Percentiles rank a stretch among this genome's conserved stretches.
Conservation (phyloP, 2,113 vertebrate genomes). For the Cheilinus undulatus region DNA sequence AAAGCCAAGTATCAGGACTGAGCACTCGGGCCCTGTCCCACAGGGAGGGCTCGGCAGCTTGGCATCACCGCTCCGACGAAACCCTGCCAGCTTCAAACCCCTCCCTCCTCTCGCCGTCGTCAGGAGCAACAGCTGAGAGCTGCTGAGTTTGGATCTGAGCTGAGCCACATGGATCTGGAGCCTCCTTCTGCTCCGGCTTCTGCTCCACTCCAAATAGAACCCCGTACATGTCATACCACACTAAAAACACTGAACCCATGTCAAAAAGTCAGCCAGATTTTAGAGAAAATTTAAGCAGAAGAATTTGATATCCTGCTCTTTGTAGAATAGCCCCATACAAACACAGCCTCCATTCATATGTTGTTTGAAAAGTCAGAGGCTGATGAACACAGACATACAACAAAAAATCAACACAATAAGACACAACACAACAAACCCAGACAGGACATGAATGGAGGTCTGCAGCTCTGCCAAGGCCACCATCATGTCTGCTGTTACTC, state of each 20-base stretch:
- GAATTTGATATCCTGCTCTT: no score
- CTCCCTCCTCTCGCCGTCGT: conserved; percentile 56
- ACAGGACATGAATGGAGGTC: conserved; percentile 40
- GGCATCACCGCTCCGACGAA: conserved; percentile 25
- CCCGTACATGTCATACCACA: background rate
- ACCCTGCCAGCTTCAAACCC: conserved; percentile 54
- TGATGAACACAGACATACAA: background rate
- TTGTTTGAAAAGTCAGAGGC: background rate
- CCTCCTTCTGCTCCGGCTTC: conserved; percentile 44
- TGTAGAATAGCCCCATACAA: background rate
- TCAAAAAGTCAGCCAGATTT: no score
- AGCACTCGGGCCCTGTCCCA: conserved; percentile 44
- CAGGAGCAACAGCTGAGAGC: conserved; percentile 72
- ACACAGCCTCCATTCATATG: conserved; percentile 38
- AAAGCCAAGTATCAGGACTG: conserved; percentile 58
- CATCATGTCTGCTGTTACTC: conserved; percentile 17
- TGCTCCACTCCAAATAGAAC: conserved; percentile 47
- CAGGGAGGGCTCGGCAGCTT: conserved; percentile 60
- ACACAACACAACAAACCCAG: conserved; percentile 9
- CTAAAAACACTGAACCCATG: background rate
- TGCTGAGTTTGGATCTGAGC: conserved; percentile 68
- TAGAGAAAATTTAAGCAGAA: no score
- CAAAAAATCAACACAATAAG: background rate
- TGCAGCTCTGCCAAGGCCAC: conserved; percentile 26
- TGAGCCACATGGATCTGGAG: conserved; percentile 58